Evolutionary conservation across 2,113 vertebrate species (phyloP).

Genomic region (Caloenas nicobarica): DNA sequence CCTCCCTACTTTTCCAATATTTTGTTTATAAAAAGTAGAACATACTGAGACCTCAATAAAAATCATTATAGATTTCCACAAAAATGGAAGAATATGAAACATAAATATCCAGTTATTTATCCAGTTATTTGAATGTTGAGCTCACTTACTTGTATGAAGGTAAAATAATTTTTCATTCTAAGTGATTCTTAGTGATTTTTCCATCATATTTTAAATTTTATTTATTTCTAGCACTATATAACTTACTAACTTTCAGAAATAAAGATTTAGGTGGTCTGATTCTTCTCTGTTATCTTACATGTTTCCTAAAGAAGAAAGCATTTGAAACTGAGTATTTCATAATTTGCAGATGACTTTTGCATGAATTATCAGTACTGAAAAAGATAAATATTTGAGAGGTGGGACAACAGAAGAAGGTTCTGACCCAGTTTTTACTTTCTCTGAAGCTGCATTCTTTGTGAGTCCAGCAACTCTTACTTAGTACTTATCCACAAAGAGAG

Average conservation of each 20-base stretch:
- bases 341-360: neutral
- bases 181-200: neutral
- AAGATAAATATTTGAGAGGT: neutral
- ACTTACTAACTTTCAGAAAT: neutral
- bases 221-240: neutral
- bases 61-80: neutral
- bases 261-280: neutral
- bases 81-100: neutral
- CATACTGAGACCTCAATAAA: neutral
- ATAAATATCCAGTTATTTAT: neutral
- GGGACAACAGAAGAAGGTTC: neutral
- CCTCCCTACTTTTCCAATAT: neutral
- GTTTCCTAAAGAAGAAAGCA: neutral
- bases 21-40: neutral
- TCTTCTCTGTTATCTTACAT: neutral
- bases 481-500: neutral
- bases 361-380: neutral
- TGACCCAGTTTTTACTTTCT: neutral
- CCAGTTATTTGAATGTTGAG: neutral
- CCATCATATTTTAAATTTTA: neutral
- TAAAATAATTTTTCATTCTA: neutral
- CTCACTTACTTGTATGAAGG: neutral
- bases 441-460: neutral
- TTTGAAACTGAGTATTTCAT: neutral
- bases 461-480: neutral